Percentiles rank a stretch among this genome's conserved stretches.
phyloP scores from a whole-genome alignment of 2,888 invertebrate genomes.

The Cheilosia soror region DNA sequence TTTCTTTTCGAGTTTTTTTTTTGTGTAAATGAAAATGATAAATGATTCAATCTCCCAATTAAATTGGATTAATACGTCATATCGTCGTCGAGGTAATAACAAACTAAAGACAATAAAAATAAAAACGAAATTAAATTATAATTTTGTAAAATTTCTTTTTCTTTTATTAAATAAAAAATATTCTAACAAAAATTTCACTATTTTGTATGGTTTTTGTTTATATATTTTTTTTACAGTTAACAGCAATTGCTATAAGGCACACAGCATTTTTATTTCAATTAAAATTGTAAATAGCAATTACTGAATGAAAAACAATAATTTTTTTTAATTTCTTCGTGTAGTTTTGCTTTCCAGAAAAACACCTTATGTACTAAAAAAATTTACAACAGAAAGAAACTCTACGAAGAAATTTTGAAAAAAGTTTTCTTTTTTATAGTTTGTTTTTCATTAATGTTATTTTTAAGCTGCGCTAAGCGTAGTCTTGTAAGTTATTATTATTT shows the following conservation, averaged over 20 bases:
- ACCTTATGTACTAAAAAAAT: conserved; percentile 76
- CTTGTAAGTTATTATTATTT: conserved; percentile 34
- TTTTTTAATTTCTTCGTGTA: conserved; percentile 52
- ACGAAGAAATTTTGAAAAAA: conserved; percentile 55
- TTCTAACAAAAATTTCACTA: conserved; percentile 58
- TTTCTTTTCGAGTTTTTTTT: conserved; percentile 33
- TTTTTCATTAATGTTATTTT: conserved; percentile 45
- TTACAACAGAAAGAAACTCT: conserved; percentile 73
- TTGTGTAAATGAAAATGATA: conserved; percentile 37
- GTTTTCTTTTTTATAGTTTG: conserved; percentile 36
- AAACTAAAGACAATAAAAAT: conserved; percentile 18
- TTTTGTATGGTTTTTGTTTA: conserved; percentile 54
- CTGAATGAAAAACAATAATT: conserved; percentile 69
- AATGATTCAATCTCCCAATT: conserved; percentile 51
- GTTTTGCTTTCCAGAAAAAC: conserved; percentile 68
- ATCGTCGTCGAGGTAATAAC: conserved; percentile 34
- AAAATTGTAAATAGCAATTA: conserved; percentile 83
- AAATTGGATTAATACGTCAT: conserved; percentile 47
- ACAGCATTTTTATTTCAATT: conserved; percentile 87
- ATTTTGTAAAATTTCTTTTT: conserved; percentile 12
- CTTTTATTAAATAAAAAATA: conserved; percentile 71
- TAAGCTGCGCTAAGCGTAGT: conserved; percentile 72
- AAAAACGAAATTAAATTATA: conserved; percentile 20
- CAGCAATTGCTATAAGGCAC: conserved; percentile 93
- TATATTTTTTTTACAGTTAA: conserved; percentile 77